Conservation (phyloP, 2,113 vertebrate species). For the Ailuropoda melanoleuca region DNA sequence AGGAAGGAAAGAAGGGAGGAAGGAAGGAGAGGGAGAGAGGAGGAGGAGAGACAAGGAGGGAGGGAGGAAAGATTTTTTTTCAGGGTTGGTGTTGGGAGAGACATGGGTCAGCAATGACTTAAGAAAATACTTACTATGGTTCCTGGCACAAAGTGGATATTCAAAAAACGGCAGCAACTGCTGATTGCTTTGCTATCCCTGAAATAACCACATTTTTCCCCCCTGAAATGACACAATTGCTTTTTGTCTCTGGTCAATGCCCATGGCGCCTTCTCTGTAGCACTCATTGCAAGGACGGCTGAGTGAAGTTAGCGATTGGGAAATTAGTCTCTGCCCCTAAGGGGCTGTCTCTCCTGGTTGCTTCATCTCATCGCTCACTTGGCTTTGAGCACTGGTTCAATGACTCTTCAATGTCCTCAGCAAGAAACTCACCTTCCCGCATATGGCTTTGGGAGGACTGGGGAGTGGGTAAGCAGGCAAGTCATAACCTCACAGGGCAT, state of each 20-base stretch:
- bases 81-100: not conserved
- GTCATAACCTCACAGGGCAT: not conserved
- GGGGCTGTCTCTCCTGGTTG: not conserved
- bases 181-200: not conserved
- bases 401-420: not conserved
- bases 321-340: not conserved
- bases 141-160: not conserved
- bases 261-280: not conserved
- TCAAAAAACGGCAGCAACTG: not conserved
- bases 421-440: not conserved
- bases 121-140: not conserved
- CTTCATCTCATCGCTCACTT: not conserved
- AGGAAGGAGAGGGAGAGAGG: not conserved
- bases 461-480: not conserved
- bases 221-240: not conserved
- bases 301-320: not conserved
- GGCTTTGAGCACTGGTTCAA: not conserved
- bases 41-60: too few relatives aligned
- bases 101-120: not conserved
- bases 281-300: not conserved
- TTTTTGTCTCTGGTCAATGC: not conserved
- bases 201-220: not conserved
- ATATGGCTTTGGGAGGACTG: not conserved
- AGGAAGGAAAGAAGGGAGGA: rapidly evolving
- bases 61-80: not conserved